Conservation (phyloP, 2,113 vertebrate species). For the Podarcis raffonei region DNA sequence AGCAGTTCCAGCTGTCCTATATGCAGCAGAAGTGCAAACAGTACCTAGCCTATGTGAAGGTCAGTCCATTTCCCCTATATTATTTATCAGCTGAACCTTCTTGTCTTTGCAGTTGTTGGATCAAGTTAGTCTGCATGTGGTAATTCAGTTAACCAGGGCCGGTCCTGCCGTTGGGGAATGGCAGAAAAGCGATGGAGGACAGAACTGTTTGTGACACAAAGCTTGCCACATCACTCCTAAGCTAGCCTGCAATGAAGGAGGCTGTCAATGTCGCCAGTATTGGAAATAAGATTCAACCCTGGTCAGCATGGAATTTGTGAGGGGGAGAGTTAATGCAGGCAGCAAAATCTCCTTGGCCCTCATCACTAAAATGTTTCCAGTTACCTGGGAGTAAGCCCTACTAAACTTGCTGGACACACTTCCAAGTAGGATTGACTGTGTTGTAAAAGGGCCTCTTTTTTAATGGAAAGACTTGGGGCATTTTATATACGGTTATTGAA, state of each 20-base stretch:
- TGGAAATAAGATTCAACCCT: too few relatives aligned
- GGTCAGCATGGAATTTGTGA: too few relatives aligned
- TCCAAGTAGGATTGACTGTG: neutral
- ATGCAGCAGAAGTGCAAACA: conserved; percentile 83
- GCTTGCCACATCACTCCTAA: too few relatives aligned
- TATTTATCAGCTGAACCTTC: neutral
- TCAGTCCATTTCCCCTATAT: conserved; percentile 68
- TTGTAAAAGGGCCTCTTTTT: neutral
- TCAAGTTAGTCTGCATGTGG: neutral
- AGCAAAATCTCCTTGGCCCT: too few relatives aligned
- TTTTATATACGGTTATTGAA: neutral
- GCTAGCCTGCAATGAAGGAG: too few relatives aligned
- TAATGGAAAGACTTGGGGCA: neutral
- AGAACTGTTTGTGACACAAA: too few relatives aligned
- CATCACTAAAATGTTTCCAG: neutral
- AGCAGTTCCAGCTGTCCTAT: conserved; percentile 80
- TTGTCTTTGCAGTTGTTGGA: neutral
- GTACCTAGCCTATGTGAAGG: conserved; percentile 91
- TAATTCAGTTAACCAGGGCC: neutral
- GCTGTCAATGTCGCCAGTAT: too few relatives aligned
- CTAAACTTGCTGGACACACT: neutral
- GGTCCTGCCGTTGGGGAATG: too few relatives aligned
- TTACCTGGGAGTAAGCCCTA: too few relatives aligned
- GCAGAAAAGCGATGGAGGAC: too few relatives aligned
- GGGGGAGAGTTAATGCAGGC: too few relatives aligned